Evolutionary conservation across 2,113 vertebrate species (phyloP).

Genomic region (Chaenogobius annularis): DNA sequence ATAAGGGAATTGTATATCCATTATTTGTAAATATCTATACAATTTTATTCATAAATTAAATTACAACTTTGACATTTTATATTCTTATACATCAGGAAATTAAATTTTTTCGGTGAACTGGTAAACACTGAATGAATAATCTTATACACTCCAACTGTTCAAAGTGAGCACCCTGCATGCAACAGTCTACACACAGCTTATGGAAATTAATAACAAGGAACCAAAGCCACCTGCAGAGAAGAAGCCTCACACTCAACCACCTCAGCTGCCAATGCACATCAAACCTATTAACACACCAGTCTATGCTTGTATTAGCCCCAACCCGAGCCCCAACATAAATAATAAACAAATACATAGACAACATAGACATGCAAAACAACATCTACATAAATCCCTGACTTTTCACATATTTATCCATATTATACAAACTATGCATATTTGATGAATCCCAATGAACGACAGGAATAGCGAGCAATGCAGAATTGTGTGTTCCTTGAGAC

Average conservation of each 20-base stretch:
- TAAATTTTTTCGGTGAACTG: not conserved
- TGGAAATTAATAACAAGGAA: not conserved
- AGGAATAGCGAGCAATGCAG: slow-evolving; percentile 29
- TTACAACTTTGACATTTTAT: too few relatives aligned
- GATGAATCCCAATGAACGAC: slow-evolving; percentile 23
- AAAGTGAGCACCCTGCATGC: not conserved
- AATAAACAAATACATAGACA: slow-evolving; percentile 36
- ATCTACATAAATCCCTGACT: slow-evolving; percentile 52
- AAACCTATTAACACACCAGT: slow-evolving; percentile 18
- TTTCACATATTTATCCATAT: slow-evolving; percentile 10
- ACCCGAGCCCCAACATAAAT: slow-evolving; percentile 21
- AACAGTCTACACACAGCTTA: slow-evolving; percentile 1
- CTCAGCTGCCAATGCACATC: slow-evolving; percentile 17
- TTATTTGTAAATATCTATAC: too few relatives aligned
- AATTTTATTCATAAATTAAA: too few relatives aligned
- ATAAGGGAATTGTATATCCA: too few relatives aligned
- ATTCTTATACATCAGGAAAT: not conserved
- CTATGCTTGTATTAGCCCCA: slow-evolving; percentile 2
- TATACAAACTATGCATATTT: slow-evolving; percentile 22
- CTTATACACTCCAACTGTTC: not conserved
- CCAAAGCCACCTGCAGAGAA: slow-evolving; percentile 24
- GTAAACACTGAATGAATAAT: not conserved
- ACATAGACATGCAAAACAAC: slow-evolving; percentile 51
- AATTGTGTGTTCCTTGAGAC: slow-evolving; percentile 36
- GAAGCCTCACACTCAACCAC: slow-evolving; percentile 21